Conservation (phyloP, 2,797 vertebrate species). For the Toxotes lorentzi region DNA sequence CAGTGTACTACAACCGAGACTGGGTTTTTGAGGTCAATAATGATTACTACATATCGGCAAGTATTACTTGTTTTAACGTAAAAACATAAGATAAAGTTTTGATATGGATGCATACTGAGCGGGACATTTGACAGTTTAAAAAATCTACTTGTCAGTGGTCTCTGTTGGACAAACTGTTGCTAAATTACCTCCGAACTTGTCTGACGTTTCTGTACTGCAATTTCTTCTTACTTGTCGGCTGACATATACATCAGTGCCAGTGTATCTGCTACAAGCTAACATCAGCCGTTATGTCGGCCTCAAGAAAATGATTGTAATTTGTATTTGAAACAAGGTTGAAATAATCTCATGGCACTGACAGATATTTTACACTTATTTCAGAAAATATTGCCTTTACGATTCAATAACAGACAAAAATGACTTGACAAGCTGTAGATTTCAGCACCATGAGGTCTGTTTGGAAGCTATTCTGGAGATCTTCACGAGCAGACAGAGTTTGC, state of each 20-base stretch:
- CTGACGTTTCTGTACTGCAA: background rate
- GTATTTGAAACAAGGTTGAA: constrained; percentile 9
- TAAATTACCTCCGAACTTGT: constrained; percentile 6
- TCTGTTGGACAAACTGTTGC: constrained; percentile 2
- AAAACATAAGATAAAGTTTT: background rate
- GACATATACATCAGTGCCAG: background rate
- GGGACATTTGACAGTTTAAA: background rate
- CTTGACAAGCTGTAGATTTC: background rate
- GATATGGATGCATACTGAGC: background rate
- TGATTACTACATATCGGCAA: background rate
- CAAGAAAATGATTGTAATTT: background rate
- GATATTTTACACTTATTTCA: constrained; percentile 20
- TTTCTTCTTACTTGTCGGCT: constrained; percentile 1
- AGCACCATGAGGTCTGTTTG: background rate
- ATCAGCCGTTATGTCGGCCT: background rate
- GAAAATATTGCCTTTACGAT: constrained; percentile 37
- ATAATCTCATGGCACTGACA: background rate
- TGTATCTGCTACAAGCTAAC: constrained; percentile 5
- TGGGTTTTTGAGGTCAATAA: background rate
- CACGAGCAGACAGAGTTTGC: background rate
- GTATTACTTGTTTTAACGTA: background rate
- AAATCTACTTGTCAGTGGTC: background rate
- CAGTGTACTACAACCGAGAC: background rate
- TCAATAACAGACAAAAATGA: constrained; percentile 21
- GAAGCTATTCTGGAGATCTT: background rate